phyloP scores from a whole-genome alignment of 2,113 vertebrate genomes.

The Percopsis transmontana region DNA sequence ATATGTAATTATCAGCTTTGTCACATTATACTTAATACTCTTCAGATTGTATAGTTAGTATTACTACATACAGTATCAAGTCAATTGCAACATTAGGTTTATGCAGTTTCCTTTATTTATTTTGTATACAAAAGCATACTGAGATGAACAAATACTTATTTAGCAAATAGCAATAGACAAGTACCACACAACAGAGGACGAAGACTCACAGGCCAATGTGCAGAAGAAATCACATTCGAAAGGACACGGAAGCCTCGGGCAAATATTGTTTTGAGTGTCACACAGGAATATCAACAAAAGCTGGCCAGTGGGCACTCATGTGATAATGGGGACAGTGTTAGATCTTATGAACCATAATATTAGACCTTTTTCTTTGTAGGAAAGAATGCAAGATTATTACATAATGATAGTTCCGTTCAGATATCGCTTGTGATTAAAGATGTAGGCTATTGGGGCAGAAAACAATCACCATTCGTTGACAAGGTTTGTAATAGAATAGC shows the following conservation, averaged over 20 bases:
- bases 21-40: too few relatives aligned
- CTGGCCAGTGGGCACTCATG: constrained; percentile 13
- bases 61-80: not conserved
- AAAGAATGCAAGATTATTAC: too few relatives aligned
- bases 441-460: not conserved
- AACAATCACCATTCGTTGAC: not conserved
- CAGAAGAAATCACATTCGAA: constrained; percentile 33
- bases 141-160: constrained; percentile 63
- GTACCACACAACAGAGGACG: constrained; percentile 53
- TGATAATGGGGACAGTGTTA: too few relatives aligned
- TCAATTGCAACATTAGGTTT: too few relatives aligned
- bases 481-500: not conserved
- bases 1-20: too few relatives aligned
- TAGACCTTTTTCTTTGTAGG: too few relatives aligned
- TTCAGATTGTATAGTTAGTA: not conserved
- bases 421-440: not conserved
- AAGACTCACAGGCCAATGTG: constrained; percentile 40
- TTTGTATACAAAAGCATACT: constrained; percentile 73
- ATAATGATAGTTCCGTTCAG: too few relatives aligned
- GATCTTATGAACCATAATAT: too few relatives aligned
- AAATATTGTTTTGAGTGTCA: constrained; percentile 26
- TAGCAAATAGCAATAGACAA: constrained; percentile 57
- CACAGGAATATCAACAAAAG: constrained; percentile 31
- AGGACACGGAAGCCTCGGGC: constrained; percentile 23
- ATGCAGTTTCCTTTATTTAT: constrained; percentile 65